phyloP scores from a whole-genome alignment of 2,113 vertebrate species.

The Burhinus bistriatus region DNA sequence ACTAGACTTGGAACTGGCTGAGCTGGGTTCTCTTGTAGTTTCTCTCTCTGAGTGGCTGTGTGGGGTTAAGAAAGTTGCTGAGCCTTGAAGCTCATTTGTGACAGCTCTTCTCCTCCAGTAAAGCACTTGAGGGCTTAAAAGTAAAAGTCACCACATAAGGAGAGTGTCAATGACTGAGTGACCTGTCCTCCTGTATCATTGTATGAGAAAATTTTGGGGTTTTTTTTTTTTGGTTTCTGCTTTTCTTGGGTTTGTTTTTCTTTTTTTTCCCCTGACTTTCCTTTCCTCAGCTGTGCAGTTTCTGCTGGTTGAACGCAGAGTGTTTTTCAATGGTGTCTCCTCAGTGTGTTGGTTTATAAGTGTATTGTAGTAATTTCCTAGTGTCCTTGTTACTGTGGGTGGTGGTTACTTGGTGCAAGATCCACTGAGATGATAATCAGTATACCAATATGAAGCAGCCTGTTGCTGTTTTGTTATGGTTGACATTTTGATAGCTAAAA shows the following conservation, averaged over 20 bases:
- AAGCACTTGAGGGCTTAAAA: not conserved
- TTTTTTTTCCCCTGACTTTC: rapidly evolving
- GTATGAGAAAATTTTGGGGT: not conserved
- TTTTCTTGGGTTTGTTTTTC: not conserved
- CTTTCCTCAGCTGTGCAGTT: not conserved
- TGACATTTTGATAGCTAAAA: not conserved
- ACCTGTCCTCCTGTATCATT: not conserved
- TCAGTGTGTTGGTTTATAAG: not conserved
- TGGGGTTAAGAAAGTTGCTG: not conserved
- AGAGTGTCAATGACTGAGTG: not conserved
- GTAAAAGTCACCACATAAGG: not conserved
- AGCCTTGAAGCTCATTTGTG: not conserved
- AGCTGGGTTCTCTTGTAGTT: not conserved
- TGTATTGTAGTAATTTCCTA: not conserved
- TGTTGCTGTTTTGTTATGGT: not conserved
- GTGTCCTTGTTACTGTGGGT: not conserved
- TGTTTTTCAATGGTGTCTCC: not conserved
- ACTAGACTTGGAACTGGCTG: not conserved
- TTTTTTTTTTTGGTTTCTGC: not conserved
- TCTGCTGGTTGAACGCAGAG: not conserved
- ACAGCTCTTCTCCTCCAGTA: not conserved
- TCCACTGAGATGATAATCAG: not conserved
- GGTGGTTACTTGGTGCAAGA: not conserved
- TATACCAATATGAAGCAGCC: not conserved
- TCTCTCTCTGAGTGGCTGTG: not conserved